Conservation (phyloP, 1,140 invertebrate species). For the Drosophila tropicalis region DNA sequence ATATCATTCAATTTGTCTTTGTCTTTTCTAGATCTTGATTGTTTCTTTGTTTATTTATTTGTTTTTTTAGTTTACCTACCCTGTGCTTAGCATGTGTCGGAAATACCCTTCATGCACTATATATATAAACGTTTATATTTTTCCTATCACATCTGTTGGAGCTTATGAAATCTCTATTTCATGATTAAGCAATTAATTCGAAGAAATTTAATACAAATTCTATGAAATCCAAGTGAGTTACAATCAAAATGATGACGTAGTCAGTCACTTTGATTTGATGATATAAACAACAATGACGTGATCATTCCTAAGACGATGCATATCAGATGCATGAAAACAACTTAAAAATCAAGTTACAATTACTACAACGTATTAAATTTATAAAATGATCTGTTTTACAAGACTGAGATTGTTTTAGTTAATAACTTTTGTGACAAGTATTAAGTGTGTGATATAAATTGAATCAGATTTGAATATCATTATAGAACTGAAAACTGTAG, state of each 20-base stretch:
- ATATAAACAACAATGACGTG: constrained; percentile 2
- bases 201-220: constrained; percentile 38
- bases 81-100: constrained; percentile 3
- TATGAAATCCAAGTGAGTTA: constrained; percentile 17
- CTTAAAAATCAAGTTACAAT: constrained; percentile 7
- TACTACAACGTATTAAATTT: neutral
- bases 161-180: constrained; percentile 17
- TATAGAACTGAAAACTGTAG: too few species aligned
- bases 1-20: neutral
- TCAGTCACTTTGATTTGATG: neutral
- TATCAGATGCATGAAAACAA: neutral
- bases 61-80: constrained; percentile 19
- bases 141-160: neutral
- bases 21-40: constrained; percentile 43
- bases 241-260: neutral
- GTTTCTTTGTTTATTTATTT: constrained; percentile 51
- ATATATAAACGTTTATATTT: neutral
- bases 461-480: too few species aligned
- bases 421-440: too few species aligned
- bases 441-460: too few species aligned
- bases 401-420: neutral
- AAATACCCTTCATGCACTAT: constrained; percentile 1
- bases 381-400: neutral
- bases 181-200: constrained; percentile 30
- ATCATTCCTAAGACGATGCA: neutral